Evolutionary conservation across 2,113 vertebrate species (phyloP), one percentile per base, ranked within the genome.

Genomic region (Porphyrio hochstetteri): DNA sequence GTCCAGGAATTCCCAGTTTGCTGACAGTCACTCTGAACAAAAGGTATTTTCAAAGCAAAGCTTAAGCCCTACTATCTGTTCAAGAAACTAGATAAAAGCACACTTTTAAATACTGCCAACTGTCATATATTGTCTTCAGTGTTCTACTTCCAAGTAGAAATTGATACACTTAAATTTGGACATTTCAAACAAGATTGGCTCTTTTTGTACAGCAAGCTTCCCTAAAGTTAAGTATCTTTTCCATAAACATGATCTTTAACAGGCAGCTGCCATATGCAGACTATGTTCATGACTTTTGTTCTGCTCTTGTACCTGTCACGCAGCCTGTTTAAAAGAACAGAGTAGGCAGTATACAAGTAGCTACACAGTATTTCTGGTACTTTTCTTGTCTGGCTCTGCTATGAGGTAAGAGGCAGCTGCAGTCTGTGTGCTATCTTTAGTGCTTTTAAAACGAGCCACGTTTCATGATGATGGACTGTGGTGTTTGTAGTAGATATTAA

Each of bases 21-120:
- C 92, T 98, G 84, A 97, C 98, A 55, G 97, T 98, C 92, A 96
- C 97, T 63, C 96, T 98, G 93, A 98, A 96, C 91, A 98, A 98
- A 98, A 98, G 98, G 98, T 98, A 98, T 96, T 96, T 70, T 67
- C 55, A 88, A 76, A 90, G 70, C 5, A 13, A 79, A 63, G 38
- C 76, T 87, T 93, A 40, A 95, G 60, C 80, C 65, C 5, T 56
- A 68, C 25, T 78, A 12, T 29, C 40, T 76, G 31, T 55, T 80
- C 5, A 13, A 71, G 55, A 69, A 91, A 23, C 28, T n/a, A 52
- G 31, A 17, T 29, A 2, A 1, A 1, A 42, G 33, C 28, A 42
- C 13, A 9, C 12, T 24, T 55, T 5, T 7, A 36, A 86, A 64
- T 59, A 28, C 35, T 67, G 38, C 13, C 35, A 48, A 12, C 44